Conservation (phyloP, 1,140 invertebrate species). For the Cheumatopsyche charites region DNA sequence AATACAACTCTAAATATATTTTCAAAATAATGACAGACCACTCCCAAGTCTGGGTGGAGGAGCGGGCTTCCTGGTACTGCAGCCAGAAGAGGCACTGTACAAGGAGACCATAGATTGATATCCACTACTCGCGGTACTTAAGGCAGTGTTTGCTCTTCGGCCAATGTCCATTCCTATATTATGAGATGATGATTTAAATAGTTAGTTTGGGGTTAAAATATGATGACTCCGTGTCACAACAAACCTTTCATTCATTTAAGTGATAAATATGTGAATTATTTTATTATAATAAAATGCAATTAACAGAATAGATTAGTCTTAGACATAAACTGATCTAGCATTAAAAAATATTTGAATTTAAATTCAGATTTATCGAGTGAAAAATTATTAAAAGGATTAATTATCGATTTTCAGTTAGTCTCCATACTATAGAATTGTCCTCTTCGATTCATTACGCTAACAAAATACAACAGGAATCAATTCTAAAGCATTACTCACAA, state of each 20-base stretch:
- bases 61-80: slow-evolving; percentile 31
- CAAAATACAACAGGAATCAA: too few relatives aligned
- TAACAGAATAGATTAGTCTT: too few relatives aligned
- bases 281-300: too few relatives aligned
- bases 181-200: slow-evolving; percentile 32
- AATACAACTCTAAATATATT: background rate
- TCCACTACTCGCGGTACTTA: slow-evolving; percentile 33
- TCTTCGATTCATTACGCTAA: too few relatives aligned
- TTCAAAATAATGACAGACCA: slow-evolving; percentile 32
- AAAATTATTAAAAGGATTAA: too few relatives aligned
- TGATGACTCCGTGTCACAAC: background rate
- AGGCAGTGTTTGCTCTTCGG: slow-evolving; percentile 37
- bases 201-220: slow-evolving; percentile 34
- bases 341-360: too few relatives aligned
- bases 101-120: slow-evolving; percentile 32
- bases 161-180: slow-evolving; percentile 2
- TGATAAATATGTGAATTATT: background rate
- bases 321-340: too few relatives aligned
- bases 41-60: slow-evolving; percentile 37
- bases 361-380: too few relatives aligned
- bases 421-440: too few relatives aligned
- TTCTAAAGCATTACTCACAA: too few relatives aligned
- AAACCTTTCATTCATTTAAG: slow-evolving; percentile 4
- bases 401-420: too few relatives aligned
- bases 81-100: slow-evolving; percentile 30